phyloP scores from a whole-genome alignment of 2,888 invertebrate genomes.

The Tinea semifulvella region DNA sequence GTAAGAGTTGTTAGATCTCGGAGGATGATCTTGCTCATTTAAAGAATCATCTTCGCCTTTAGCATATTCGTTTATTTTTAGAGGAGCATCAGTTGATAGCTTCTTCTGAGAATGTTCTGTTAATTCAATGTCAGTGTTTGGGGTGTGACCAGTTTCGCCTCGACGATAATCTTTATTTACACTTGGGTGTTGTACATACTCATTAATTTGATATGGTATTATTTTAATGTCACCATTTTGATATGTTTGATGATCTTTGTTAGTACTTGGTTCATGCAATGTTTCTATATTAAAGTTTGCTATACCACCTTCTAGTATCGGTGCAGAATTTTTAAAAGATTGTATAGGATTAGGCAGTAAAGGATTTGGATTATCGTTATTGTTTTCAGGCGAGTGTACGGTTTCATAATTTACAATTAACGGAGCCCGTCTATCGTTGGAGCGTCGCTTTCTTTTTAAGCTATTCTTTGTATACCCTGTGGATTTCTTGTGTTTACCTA shows the following conservation, averaged over 20 bases:
- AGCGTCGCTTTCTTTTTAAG: conserved; percentile 33
- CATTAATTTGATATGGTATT: conserved; percentile 1
- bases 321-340: neutral
- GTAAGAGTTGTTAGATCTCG: neutral
- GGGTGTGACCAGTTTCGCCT: neutral
- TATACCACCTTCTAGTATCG: conserved; percentile 26
- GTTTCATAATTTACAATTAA: conserved; percentile 38
- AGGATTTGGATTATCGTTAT: conserved; percentile 5
- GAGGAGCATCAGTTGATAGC: neutral
- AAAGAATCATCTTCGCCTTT: neutral
- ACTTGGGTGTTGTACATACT: neutral
- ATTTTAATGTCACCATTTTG: neutral
- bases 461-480: conserved; percentile 41
- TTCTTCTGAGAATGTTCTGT: neutral
- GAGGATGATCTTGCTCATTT: neutral
- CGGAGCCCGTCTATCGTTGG: conserved; percentile 21
- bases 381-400: conserved; percentile 26
- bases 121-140: no score
- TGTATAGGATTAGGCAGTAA: neutral
- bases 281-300: conserved; percentile 50
- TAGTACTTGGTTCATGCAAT: conserved; percentile 26
- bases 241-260: neutral
- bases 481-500: conserved; percentile 26
- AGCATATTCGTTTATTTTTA: neutral
- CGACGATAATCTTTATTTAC: neutral